Percentiles rank a stretch among this genome's conserved stretches.
These are phyloP conservation scores for Coelopa pilipes DNA, from an alignment of 2,888 invertebrate species.

Conservation along the genomic window DNA sequence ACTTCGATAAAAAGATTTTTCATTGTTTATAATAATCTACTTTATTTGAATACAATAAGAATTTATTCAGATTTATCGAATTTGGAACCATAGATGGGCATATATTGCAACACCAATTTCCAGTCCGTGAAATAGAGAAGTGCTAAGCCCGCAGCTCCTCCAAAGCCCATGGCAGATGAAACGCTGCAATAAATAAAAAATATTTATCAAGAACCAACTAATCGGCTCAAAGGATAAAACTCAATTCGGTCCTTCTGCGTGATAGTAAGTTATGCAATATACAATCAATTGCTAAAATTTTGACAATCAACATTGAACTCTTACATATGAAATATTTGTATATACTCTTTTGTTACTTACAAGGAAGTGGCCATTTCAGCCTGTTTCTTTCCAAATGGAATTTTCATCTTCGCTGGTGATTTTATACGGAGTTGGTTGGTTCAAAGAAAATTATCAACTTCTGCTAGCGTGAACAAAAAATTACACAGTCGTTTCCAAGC, in stretches of 20 bases:
- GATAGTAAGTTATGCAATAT: conserved; percentile 55
- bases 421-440: not conserved
- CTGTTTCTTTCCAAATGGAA: conserved; percentile 73
- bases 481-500: conserved; percentile 1
- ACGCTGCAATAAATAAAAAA: conserved; percentile 64
- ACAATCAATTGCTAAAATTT: not conserved
- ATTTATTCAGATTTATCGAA: conserved; percentile 69
- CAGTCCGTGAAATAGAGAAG: conserved; percentile 83
- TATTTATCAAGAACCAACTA: conserved; percentile 18
- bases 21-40: not conserved
- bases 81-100: conserved; percentile 82
- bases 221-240: not conserved
- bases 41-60: conserved; percentile 25
- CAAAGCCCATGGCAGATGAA: conserved; percentile 74
- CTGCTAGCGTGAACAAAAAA: not conserved
- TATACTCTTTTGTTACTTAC: conserved; percentile 61
- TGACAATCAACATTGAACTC: not conserved
- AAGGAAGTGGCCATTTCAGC: conserved; percentile 70
- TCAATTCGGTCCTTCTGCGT: not conserved
- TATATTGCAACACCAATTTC: conserved; percentile 76
- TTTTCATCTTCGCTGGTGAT: conserved; percentile 52
- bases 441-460: conserved; percentile 2
- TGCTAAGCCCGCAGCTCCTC: conserved; percentile 72
- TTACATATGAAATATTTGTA: not conserved
- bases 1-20: not conserved